These are phyloP conservation scores for Coracias cyanogaster DNA, from an alignment of 2,797 vertebrate genomes.

Conservation along the genomic window DNA sequence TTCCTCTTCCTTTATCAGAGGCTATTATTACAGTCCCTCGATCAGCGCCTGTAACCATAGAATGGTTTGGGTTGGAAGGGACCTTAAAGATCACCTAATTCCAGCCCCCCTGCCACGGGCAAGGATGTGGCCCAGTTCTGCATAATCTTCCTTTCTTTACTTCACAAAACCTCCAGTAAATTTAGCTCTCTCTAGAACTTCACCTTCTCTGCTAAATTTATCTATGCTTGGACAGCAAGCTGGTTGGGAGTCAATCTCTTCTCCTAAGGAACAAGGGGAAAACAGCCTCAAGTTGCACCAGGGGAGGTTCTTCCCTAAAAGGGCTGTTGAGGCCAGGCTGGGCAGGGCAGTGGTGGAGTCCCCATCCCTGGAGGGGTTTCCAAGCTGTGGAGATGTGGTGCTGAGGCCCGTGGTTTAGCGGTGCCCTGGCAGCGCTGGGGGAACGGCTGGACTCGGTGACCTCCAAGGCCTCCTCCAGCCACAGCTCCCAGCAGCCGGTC, in stretches of 20 bases:
- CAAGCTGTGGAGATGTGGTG: background rate
- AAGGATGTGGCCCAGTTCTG: fast-evolving
- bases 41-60: too few relatives aligned
- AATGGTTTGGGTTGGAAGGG: too few relatives aligned
- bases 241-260: background rate
- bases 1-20: too few relatives aligned
- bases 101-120: fast-evolving
- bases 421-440: background rate
- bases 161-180: background rate
- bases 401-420: background rate
- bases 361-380: background rate
- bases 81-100: background rate
- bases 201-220: background rate
- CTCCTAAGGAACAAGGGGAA: background rate
- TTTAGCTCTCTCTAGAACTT: fast-evolving
- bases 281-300: background rate
- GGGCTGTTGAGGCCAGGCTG: background rate
- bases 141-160: fast-evolving
- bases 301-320: background rate
- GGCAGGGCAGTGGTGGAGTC: background rate
- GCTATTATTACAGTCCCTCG: too few relatives aligned
- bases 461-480: background rate
- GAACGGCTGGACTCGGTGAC: background rate
- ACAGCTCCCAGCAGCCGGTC: too few relatives aligned
- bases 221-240: fast-evolving